Base-by-base conservation (phyloP, 2,888 invertebrate genomes). In the Orchesella flavescens region DNA sequence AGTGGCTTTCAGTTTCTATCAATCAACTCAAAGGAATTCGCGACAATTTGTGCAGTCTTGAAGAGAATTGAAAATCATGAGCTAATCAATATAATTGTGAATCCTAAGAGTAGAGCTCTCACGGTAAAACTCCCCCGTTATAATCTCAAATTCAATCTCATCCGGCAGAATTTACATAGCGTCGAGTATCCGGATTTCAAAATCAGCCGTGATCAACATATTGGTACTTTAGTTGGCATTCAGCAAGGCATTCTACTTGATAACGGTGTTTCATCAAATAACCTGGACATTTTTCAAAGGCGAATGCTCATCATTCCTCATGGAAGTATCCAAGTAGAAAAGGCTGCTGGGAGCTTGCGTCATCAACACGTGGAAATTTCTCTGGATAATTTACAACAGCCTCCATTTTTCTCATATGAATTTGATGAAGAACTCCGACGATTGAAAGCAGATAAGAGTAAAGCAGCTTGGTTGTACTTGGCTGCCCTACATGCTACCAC, bases 401-500 rank as follows among this genome's bases (percentile, higher is more conserved):
- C 84, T 7, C 49, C 66, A 4, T 84, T 46, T 24, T 84, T 82
- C 63, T 68, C 43, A 1, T 75, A 68, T 43, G 75, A 82, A 43
- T 15, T 75, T 53, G 82, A 82, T 34, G 17, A n/a, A 12, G 21
- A 65, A 7, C 43, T 82, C 15, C 24, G 43, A 46, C 9, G 34
- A 66, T 19, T 82, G 7, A 65, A 55, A 21, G 82, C 68, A 12
- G 55, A 59, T 10, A 59, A 71, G n/a, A 71, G 34, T 34, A 44
- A 59, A 49, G 4, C 49, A 0, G 76, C 68, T 2, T 83, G 85
- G 82, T 44, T 83, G 44, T 85, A 75, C 61, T 53, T 85, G 46
- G 85, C 85, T 4, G 55, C 53, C 34, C 44, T 85, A 3, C 85
- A 85, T 44, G 85, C 79, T 43, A 72, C 61, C n/a, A 83, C 85